These are phyloP conservation scores for Myotis yumanensis DNA, from an alignment of 2,113 vertebrate species.

Conservation along the genomic window DNA sequence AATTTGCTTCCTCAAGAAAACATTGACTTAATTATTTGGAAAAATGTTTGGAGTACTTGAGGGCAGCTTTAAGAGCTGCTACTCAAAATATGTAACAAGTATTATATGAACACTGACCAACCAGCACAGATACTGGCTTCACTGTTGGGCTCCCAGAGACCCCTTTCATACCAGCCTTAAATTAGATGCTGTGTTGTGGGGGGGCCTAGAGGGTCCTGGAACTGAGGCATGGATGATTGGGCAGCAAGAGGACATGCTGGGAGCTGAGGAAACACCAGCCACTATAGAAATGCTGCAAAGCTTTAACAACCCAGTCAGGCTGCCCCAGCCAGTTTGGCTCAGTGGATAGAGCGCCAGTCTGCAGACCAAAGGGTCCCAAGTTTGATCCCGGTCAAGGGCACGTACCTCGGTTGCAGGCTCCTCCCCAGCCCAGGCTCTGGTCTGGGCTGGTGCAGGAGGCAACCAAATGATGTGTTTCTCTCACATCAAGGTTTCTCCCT, in stretches of 20 bases:
- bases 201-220: rapidly evolving
- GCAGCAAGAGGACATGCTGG: neutral
- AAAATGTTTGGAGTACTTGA: rapidly evolving
- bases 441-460: too few relatives aligned
- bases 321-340: too few relatives aligned
- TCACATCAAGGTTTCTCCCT: too few relatives aligned
- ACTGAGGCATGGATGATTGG: neutral
- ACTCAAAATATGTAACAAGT: neutral
- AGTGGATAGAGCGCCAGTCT: too few relatives aligned
- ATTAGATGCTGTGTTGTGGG: neutral
- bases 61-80: neutral
- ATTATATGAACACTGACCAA: too few relatives aligned
- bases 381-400: too few relatives aligned
- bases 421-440: too few relatives aligned
- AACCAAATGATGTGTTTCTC: too few relatives aligned
- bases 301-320: too few relatives aligned
- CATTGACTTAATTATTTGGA: neutral
- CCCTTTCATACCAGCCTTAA: rapidly evolving
- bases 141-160: neutral
- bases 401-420: too few relatives aligned
- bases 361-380: too few relatives aligned
- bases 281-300: rapidly evolving
- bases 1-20: neutral
- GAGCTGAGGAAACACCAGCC: neutral
- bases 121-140: neutral